phyloP scores from a whole-genome alignment of 2,113 vertebrate genomes.

The Delphinus delphis region DNA sequence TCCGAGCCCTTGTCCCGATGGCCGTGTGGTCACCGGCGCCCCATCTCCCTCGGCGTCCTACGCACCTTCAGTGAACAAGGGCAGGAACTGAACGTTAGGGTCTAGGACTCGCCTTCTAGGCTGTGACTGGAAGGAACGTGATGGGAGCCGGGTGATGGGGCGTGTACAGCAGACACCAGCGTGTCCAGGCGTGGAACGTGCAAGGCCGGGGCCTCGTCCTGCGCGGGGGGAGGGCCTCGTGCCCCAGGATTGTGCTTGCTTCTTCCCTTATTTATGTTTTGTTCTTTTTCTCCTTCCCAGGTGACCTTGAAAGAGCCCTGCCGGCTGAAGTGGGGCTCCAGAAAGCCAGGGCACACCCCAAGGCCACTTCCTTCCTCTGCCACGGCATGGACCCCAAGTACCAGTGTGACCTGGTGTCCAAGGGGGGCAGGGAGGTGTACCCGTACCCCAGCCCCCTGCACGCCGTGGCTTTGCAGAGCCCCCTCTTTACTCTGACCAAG shows the following conservation, averaged over 20 bases:
- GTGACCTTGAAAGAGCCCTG: slow-evolving; percentile 90
- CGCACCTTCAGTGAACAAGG: fast-evolving
- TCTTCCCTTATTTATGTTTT: fast-evolving
- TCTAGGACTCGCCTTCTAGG: fast-evolving
- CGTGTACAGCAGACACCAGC: fast-evolving
- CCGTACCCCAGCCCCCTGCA: slow-evolving; percentile 96
- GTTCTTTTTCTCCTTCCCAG: slow-evolving; percentile 78
- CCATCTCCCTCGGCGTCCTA: fast-evolving
- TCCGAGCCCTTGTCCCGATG: fast-evolving
- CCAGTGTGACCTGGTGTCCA: slow-evolving; percentile 90
- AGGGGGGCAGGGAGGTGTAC: slow-evolving; percentile 90
- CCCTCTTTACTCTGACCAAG: slow-evolving; percentile 87
- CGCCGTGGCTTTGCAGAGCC: slow-evolving; percentile 95
- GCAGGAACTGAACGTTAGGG: fast-evolving
- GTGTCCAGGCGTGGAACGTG: background rate
- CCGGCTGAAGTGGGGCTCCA: slow-evolving; percentile 76
- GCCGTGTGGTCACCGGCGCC: fast-evolving
- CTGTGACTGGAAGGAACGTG: background rate
- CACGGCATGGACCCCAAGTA: slow-evolving; percentile 86
- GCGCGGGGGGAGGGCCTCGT: fast-evolving
- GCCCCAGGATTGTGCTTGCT: background rate
- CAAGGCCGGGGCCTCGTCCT: background rate
- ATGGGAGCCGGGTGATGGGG: fast-evolving
- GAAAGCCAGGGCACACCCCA: slow-evolving; percentile 75
- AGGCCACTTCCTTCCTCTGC: slow-evolving; percentile 60